Evolutionary conservation across 2,113 vertebrate species (phyloP), one percentile per base, ranked within the genome.

Genomic region (Equus przewalskii): DNA sequence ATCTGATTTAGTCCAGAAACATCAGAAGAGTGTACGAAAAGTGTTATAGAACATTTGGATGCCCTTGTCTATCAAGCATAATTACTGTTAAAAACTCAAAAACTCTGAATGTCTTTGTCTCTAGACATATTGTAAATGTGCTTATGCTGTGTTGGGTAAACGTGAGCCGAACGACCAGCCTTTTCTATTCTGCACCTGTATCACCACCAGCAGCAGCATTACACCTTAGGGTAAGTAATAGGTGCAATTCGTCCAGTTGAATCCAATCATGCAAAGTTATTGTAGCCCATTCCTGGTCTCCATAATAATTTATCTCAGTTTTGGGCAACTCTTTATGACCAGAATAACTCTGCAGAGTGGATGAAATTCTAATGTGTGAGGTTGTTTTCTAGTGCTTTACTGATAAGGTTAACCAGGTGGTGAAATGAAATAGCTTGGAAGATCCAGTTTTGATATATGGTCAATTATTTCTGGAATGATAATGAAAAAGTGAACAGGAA

Each of bases 381-480:
- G 97, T 98, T 98, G 92, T 98, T 98, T 98, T 95, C 98, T 96
- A 97, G 94, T 97, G 96, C 97, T 98, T 98, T 97, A 18, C 95
- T 98, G 98, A 98, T 98, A 98, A 98, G 98, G 98, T 98, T 98
- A 98, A 98, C 96, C 95, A 98, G 98, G 96, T 94, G 91, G 98
- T 96, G 88, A 98, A 97, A 97, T 96, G 83, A 81, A 98, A 97
- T 98, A 92, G 94, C 97, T 97, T 84, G 83, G 97, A 85, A 97
- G 83, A 95, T 79, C 76, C 84, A 56, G 70, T 79, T 92, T 67
- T 97, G 97, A 97, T 98, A 97, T 96, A 96, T 36, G 70, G 96
- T 89, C 96, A 93, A 96, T 98, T 97, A 97, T 92, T 90, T 76
- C 44, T 56, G 75, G 56, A 95, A 67, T 87, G 90, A 89, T 51